Conservation (phyloP, 2,797 vertebrate species). For the Helicolenus hilgendorfi region DNA sequence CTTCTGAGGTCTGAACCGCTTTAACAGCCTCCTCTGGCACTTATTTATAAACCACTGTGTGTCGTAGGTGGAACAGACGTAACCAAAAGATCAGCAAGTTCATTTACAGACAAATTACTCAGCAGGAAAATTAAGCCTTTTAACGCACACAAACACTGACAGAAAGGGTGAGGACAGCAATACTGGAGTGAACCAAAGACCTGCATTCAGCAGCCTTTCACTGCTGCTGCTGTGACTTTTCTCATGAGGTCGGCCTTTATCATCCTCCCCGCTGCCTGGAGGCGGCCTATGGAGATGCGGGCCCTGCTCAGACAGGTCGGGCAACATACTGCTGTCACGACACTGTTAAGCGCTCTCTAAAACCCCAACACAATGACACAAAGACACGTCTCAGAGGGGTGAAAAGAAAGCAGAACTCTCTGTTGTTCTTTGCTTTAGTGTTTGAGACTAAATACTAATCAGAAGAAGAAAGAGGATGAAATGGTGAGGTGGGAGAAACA, state of each 20-base stretch:
- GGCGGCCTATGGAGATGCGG: constrained; percentile 56
- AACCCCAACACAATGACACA: constrained; percentile 52
- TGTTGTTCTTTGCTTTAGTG: not conserved
- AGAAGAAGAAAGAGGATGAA: not conserved
- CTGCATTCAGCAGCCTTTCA: not conserved
- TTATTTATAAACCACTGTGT: not conserved
- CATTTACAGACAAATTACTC: not conserved
- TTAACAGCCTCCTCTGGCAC: not conserved
- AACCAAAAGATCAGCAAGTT: not conserved
- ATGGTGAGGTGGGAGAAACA: not conserved
- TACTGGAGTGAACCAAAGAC: not conserved
- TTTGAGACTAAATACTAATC: not conserved
- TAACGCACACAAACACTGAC: not conserved
- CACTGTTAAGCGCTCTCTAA: constrained; percentile 43
- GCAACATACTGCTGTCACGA: constrained; percentile 80
- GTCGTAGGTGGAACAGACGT: not conserved
- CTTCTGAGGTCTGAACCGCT: not conserved
- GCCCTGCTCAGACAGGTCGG: constrained; percentile 84
- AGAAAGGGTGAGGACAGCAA: not conserved
- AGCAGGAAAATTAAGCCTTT: not conserved
- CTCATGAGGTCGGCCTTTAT: constrained; percentile 52
- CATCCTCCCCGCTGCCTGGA: constrained; percentile 20
- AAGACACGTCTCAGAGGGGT: constrained; percentile 6
- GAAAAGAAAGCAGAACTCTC: not conserved
- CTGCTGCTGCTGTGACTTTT: constrained; percentile 34